phyloP scores from a whole-genome alignment of 2,888 invertebrate genomes.

The Acleris literana region DNA sequence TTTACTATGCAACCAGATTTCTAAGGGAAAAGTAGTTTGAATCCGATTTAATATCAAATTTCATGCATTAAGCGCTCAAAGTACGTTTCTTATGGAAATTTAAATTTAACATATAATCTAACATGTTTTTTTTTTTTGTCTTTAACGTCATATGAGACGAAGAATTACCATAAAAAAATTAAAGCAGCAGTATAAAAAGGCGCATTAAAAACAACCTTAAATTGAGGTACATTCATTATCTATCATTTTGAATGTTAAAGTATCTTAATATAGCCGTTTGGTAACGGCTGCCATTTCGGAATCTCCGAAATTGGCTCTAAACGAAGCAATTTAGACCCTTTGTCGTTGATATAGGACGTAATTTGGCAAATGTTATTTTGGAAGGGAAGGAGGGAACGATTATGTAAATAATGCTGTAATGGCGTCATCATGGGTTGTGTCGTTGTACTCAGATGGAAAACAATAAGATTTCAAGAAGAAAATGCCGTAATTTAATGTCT shows the following conservation, averaged over 20 bases:
- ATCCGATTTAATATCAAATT: too few relatives aligned
- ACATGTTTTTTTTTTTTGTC: too few relatives aligned
- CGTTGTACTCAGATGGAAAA: conserved; percentile 37
- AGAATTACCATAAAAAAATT: not conserved
- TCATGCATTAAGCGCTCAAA: too few relatives aligned
- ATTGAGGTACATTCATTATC: conserved; percentile 47
- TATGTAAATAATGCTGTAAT: conserved; percentile 72
- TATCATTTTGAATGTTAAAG: conserved; percentile 60
- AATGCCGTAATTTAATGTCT: not conserved
- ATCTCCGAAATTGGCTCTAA: conserved; percentile 42
- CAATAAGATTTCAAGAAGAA: conserved; percentile 28
- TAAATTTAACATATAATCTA: too few relatives aligned
- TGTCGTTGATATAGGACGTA: conserved; percentile 40
- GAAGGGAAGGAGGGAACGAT: conserved; percentile 54
- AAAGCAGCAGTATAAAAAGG: conserved; percentile 20
- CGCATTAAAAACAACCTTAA: conserved; percentile 33
- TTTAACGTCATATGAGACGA: not conserved
- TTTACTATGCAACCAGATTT: too few relatives aligned
- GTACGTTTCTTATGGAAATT: too few relatives aligned
- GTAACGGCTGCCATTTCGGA: conserved; percentile 48
- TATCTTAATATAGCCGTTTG: conserved; percentile 56
- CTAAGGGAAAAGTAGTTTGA: too few relatives aligned
- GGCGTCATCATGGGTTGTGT: conserved; percentile 68
- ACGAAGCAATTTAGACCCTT: conserved; percentile 42
- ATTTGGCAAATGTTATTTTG: conserved; percentile 41